These are phyloP conservation scores for Phylloscopus collybita DNA, from an alignment of 2,797 vertebrate genomes.

Conservation along the genomic window DNA sequence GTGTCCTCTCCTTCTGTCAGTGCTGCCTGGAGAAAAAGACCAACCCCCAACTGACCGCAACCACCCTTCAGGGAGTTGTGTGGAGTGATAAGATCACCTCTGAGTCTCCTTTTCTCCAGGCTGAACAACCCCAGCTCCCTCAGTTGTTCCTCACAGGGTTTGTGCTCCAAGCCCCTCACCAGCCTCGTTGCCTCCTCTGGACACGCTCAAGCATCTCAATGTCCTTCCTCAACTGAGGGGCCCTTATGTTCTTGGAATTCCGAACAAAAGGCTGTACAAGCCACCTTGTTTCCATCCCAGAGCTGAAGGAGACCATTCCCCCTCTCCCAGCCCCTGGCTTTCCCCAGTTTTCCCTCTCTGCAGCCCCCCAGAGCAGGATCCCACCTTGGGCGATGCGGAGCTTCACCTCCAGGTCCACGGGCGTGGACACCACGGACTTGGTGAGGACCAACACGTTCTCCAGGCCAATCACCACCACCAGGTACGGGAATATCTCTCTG, in stretches of 20 bases:
- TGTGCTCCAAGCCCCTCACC: no score
- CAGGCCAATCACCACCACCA: constrained; percentile 97
- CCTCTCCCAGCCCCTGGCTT: not conserved
- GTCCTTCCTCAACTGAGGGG: no score
- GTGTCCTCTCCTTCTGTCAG: no score
- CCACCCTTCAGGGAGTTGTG: no score
- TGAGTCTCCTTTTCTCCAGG: no score
- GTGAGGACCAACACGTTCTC: constrained; percentile 98
- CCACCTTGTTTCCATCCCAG: not conserved
- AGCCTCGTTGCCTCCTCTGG: no score
- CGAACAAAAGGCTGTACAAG: not conserved
- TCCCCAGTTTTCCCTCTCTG: accelerated
- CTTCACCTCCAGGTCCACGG: constrained; percentile 97
- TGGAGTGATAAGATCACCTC: no score
- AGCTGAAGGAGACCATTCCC: accelerated
- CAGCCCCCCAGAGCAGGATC: not conserved
- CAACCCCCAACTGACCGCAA: no score
- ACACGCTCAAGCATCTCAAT: no score
- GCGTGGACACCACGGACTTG: constrained; percentile 96
- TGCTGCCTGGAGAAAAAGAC: no score
- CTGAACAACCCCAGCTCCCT: no score
- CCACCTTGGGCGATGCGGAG: constrained; percentile 95
- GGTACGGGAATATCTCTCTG: constrained; percentile 97
- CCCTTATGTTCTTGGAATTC: not conserved
- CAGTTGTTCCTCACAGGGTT: no score